Evolutionary conservation across 2,888 invertebrate genomes (phyloP), one percentile per base, ranked within the genome.

Genomic region (Macroteleia sp.): DNA sequence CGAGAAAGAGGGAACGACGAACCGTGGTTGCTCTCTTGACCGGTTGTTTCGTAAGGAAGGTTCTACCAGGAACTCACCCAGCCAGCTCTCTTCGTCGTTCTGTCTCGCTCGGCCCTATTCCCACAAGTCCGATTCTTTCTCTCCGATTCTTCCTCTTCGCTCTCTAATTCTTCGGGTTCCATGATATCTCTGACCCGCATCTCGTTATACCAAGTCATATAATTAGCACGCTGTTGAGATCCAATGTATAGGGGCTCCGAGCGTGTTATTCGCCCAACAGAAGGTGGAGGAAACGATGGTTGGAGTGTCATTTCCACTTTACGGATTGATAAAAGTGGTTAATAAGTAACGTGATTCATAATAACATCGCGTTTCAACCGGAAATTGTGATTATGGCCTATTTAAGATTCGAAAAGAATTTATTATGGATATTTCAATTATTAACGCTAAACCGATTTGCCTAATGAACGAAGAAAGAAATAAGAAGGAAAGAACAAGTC

Each of bases 181-280:
- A 78, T 70, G 80, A 79, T 82, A 81, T 82, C 85, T 81, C 77
- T 82, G 84, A 87, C 88, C 89, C 88, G 87, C 87, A 89, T 89
- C 88, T 89, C 86, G 89, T 89, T 89, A 88, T 87, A 86, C 85
- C 81, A 85, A 88, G 86, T 89, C 87, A 86, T 89, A 88, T 89
- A 89, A 90, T 90, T 89, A 89, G 88, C 89, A 89, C 89, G 87
- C 88, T 86, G 86, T 88, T 87, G 86, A 84, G 83, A 86, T 86
- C 81, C 74, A 22, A 30, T 39, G 62, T 79, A 75, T 74, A 78
- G 57, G 79, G 70, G 70, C 69, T 56, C 59, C 39, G 39, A 71
- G 66, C 57, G 66, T 69, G 69, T 69, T 73, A 28, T 62, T 46
- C 67, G 50, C 16, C 52, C 46, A 54, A 41, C 61, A 54, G 64